phyloP scores from a whole-genome alignment of 2,888 invertebrate genomes.

The Agonopterix subpropinquella region DNA sequence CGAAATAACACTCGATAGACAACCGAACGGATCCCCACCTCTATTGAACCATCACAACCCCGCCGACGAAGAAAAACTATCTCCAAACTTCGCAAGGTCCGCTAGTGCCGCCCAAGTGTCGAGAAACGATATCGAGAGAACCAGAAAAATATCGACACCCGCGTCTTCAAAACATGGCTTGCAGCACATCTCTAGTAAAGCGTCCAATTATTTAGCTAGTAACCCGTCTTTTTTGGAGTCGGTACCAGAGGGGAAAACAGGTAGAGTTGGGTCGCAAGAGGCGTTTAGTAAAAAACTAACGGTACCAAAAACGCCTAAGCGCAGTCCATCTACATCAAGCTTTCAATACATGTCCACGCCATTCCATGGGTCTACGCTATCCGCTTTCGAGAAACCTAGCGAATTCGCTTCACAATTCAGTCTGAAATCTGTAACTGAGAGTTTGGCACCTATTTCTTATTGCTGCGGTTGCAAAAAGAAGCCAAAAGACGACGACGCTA shows the following conservation, averaged over 20 bases:
- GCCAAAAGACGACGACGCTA: conserved; percentile 42
- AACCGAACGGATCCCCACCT: conserved; percentile 54
- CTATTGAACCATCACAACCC: conserved; percentile 45
- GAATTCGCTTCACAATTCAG: conserved; percentile 88
- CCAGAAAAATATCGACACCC: conserved; percentile 48
- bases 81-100: conserved; percentile 74
- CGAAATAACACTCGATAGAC: conserved; percentile 33
- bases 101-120: conserved; percentile 78
- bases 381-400: conserved; percentile 84
- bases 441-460: conserved; percentile 61
- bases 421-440: conserved; percentile 79
- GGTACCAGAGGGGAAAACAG: conserved; percentile 78
- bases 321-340: conserved; percentile 86
- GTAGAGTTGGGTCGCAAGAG: conserved; percentile 52
- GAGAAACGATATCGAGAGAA: conserved; percentile 23
- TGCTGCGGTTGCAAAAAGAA: conserved; percentile 55
- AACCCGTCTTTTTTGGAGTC: conserved; percentile 79
- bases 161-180: conserved; percentile 53
- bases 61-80: conserved; percentile 24
- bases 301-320: conserved; percentile 72
- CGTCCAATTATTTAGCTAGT: conserved; percentile 75
- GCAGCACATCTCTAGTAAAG: conserved; percentile 78
- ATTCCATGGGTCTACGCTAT: conserved; percentile 89
- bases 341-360: conserved; percentile 91
- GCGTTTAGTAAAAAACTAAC: conserved; percentile 54